Conservation (phyloP, 2,113 vertebrate genomes). For the Takifugu bimaculatus region DNA sequence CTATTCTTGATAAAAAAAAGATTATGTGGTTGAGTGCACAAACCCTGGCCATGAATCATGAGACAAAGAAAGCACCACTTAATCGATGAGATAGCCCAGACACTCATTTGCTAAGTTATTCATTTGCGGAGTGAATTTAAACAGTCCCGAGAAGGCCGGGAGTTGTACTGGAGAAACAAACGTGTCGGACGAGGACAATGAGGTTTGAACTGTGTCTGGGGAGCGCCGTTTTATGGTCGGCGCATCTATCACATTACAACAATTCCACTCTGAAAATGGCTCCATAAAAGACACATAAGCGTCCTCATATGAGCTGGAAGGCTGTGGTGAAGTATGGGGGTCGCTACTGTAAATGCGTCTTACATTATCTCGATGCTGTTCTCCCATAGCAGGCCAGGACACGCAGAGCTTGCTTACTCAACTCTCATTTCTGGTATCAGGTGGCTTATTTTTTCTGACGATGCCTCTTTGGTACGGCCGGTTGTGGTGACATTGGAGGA, state of each 20-base stretch:
- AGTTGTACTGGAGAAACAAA: slow-evolving; percentile 50
- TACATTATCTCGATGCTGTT: neutral
- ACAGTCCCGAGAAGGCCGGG: slow-evolving; percentile 44
- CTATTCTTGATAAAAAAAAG: slow-evolving; percentile 69
- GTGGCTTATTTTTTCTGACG: no score
- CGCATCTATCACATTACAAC: slow-evolving; percentile 26
- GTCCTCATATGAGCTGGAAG: neutral
- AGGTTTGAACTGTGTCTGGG: neutral
- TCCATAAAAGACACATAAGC: slow-evolving; percentile 5
- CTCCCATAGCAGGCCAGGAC: no score
- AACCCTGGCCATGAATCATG: slow-evolving; percentile 55
- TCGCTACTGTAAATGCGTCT: slow-evolving; percentile 9
- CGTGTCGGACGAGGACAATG: slow-evolving; percentile 33
- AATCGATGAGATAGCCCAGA: slow-evolving; percentile 61
- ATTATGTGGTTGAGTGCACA: slow-evolving; percentile 61
- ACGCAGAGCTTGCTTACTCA: no score
- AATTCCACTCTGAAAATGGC: slow-evolving; percentile 13
- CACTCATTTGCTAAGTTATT: slow-evolving; percentile 60
- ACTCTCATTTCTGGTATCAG: no score
- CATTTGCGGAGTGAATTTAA: slow-evolving; percentile 50
- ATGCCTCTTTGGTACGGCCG: no score
- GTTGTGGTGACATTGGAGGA: no score
- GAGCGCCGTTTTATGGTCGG: slow-evolving; percentile 18
- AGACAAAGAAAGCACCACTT: slow-evolving; percentile 48
- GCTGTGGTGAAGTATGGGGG: slow-evolving; percentile 9